Evolutionary conservation across 30 jellyfish, hydroid and myxozoan species (phyloP).

Genomic region (Rhopilema esculentum): DNA sequence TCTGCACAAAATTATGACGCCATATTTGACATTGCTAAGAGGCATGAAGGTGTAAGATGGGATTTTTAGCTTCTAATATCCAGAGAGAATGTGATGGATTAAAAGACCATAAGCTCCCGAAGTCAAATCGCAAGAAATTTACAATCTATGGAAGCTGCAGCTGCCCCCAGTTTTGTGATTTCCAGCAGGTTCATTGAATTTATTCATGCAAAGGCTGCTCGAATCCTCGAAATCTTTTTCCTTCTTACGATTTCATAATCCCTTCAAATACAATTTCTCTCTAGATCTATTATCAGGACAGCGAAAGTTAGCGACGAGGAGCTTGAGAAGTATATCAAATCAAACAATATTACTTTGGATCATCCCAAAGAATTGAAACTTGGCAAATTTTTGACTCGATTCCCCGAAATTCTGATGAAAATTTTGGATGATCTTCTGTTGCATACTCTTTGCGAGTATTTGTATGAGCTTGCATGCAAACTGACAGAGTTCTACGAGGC

Average conservation of each 20-base stretch:
- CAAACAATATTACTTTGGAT: conserved; percentile 61
- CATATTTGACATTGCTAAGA: too few relatives aligned
- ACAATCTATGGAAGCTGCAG: too few relatives aligned
- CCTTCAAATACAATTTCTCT: neutral
- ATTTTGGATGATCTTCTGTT: conserved; percentile 80
- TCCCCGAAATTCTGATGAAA: conserved; percentile 80
- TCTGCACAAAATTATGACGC: too few relatives aligned
- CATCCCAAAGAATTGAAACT: conserved; percentile 90
- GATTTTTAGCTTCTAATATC: too few relatives aligned
- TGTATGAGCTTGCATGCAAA: conserved; percentile 91
- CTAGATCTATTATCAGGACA: conserved; percentile 89
- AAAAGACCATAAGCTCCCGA: too few relatives aligned
- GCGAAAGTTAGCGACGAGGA: conserved; percentile 76
- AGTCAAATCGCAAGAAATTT: too few relatives aligned
- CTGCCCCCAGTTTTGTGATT: too few relatives aligned
- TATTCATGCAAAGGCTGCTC: too few relatives aligned
- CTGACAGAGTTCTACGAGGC: conserved; percentile 97
- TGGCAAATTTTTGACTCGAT: conserved; percentile 82
- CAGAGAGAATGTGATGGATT: too few relatives aligned
- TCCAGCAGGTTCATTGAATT: too few relatives aligned
- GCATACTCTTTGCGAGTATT: conserved; percentile 94
- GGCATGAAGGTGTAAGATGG: too few relatives aligned
- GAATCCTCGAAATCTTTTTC: neutral
- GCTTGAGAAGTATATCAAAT: conserved; percentile 16
- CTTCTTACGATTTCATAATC: neutral